Conservation (phyloP, 2,797 vertebrate genomes). For the Lemur catta region DNA sequence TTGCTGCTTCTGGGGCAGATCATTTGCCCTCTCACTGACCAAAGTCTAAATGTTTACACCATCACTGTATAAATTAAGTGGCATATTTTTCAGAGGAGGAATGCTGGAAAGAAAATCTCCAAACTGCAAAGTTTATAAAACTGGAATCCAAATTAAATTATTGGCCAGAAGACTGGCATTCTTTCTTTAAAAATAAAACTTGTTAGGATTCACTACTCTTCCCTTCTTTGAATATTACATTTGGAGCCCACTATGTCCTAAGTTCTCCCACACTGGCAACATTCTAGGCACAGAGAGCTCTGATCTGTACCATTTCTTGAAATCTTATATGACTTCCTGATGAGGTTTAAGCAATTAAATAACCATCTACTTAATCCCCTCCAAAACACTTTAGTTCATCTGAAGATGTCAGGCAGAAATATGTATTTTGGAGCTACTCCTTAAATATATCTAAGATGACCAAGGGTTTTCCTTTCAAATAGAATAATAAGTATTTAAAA, state of each 20-base stretch:
- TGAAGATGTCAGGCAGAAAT: not conserved
- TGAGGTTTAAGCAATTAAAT: not conserved
- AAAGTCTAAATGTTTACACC: not conserved
- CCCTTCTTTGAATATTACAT: not conserved
- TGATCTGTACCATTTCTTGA: not conserved
- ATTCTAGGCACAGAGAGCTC: not conserved
- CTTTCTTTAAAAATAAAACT: slow-evolving; percentile 6
- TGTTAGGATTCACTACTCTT: not conserved
- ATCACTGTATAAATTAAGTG: not conserved
- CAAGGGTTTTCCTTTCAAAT: not conserved
- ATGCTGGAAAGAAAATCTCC: not conserved
- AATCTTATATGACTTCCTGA: not conserved
- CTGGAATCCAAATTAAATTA: slow-evolving; percentile 13
- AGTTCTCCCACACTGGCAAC: not conserved
- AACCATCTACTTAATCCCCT: not conserved
- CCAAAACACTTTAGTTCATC: not conserved
- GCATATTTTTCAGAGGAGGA: not conserved
- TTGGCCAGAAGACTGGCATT: not conserved
- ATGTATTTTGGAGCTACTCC: not conserved
- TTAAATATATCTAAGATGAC: not conserved
- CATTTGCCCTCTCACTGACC: not conserved
- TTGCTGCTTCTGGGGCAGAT: not conserved
- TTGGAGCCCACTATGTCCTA: not conserved
- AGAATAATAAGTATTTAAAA: not conserved
- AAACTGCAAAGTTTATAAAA: not conserved